Evolutionary conservation across 1,140 invertebrate genomes (phyloP), one percentile per base, ranked within the genome.

Genomic region (Pentalonia nigronervosa): DNA sequence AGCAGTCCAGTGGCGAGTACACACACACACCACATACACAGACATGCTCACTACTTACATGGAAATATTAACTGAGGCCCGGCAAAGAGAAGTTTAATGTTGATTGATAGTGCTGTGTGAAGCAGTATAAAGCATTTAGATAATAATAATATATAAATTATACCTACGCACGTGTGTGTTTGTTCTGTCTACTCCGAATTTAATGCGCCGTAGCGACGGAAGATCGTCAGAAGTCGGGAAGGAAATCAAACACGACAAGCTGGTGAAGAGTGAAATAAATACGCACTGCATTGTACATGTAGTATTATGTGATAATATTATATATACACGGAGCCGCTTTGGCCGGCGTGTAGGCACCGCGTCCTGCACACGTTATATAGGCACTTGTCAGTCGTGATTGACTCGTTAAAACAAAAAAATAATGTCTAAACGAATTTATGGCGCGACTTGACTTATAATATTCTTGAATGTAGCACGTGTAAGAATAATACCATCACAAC

Each of bases 341-440:
- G 83, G 25, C 83, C 83, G 23, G 8, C 2, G 45, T 41, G 4
- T 41, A 41, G 41, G 41, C 41, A 45, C 83, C 14, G 17, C 17
- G n/a, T n/a, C 30, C 20, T 6, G 47, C 86, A n/a, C 86, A 88
- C 86, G 45, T n/a, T 88, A 7, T 76, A 17, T 6, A n/a, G n/a
- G 14, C 11, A n/a, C 84, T 34, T n/a, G 7, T 21, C 30, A 30
- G 86, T 50, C 86, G 86, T 88, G 47, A 88, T 88, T 88, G 86
- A 88, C 86, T 88, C 47, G 25, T 88, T 88, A 48, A 50, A 88
- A 50, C 14, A 23, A n/a, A 25, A 84, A 84, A 84, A 84, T 34
- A 88, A 88, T 48, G 47, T 88, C 45, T 48, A 21, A 48, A 88
- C n/a, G 45, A 48, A 88, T 88, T 48, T 48, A 88, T 9, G 45